A percentile compares a stretch with the other conserved stretches of the same genome.
phyloP scores from a whole-genome alignment of 1,140 invertebrate genomes.

The Zaprionus gabonicus region DNA sequence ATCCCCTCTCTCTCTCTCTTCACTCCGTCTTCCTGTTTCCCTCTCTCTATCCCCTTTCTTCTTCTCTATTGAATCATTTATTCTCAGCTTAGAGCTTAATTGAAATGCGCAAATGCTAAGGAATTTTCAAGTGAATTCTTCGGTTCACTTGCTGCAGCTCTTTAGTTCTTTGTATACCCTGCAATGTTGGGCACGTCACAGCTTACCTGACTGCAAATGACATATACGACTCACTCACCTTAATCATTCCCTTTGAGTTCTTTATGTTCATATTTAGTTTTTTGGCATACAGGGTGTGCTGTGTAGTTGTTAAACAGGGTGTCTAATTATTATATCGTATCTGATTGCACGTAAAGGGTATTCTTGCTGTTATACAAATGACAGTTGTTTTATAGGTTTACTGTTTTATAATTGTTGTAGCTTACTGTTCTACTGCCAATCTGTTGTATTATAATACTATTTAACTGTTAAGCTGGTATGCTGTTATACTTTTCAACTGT shows the following conservation, averaged over 20 bases:
- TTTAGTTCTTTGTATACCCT: background rate
- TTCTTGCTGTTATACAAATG: too few species aligned
- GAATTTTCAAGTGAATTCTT: slow-evolving; percentile 7
- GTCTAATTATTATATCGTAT: too few species aligned
- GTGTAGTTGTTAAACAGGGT: background rate
- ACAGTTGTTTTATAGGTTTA: background rate
- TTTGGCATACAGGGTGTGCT: background rate
- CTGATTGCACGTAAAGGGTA: too few species aligned
- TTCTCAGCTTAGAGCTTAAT: slow-evolving; percentile 14
- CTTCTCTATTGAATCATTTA: slow-evolving; percentile 19
- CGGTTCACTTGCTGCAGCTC: background rate
- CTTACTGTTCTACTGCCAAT: background rate
- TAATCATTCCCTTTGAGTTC: too few species aligned
- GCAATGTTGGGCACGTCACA: background rate
- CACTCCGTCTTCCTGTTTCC: background rate
- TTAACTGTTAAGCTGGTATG: too few species aligned
- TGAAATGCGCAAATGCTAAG: slow-evolving; percentile 3
- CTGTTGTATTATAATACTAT: slow-evolving; percentile 21
- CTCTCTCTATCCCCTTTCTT: background rate
- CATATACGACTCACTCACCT: too few species aligned
- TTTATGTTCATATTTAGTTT: too few species aligned
- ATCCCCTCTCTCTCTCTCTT: background rate
- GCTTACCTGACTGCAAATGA: background rate
- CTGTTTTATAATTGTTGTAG: background rate
- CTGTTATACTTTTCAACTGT: background rate